Base-by-base conservation (phyloP, 2,797 vertebrate genomes). In the Liparis tanakae region DNA sequence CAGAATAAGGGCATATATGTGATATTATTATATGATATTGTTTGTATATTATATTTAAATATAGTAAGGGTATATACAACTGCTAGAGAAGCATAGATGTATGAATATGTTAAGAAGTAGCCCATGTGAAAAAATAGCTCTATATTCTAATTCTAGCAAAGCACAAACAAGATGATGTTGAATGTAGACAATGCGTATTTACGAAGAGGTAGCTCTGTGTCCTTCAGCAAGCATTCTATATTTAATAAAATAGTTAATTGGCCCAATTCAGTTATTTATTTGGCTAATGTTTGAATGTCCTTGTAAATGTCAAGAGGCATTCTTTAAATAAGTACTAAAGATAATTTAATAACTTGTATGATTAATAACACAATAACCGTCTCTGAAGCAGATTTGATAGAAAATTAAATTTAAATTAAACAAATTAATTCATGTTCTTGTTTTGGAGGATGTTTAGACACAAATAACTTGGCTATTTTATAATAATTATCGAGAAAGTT, bases 361-460 rank as follows among this genome's bases (percentile, higher is more conserved):
- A 18, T 54, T 69, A 14, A 36, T 64, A 70, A 65, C 39, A 61
- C 63, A 54, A 74, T 10, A 15, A 33, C 6, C n/a, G 14, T n/a
- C 15, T 9, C n/a, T 63, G 39, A 55, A 25, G 39, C 6, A 22
- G 61, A 15, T 10, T 39, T 37, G 48, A 39, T 39, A 39, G 8
- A 39, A 39, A 39, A 9, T 9, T 7, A 20, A 3, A 37, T 63
- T 5, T 18, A 66, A 51, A 17, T 20, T 39, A 39, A 34, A 33
- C 25, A 3, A 37, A 5, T 2, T n/a, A n/a, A n/a, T n/a, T n/a
- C n/a, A n/a, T n/a, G n/a, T n/a, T n/a, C n/a, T 55, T 20, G 15
- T 46, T 46, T 46, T 3, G 17, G 44, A 43, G 36, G 15, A 44
- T 44, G 10, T 34, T 4, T 5, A 33, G 17, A 20, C 30, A 15